A percentile compares a stretch with the other conserved stretches of the same genome.
Evolutionary conservation across 2,113 vertebrate genomes (phyloP).

Genomic region (Elephas maximus): DNA sequence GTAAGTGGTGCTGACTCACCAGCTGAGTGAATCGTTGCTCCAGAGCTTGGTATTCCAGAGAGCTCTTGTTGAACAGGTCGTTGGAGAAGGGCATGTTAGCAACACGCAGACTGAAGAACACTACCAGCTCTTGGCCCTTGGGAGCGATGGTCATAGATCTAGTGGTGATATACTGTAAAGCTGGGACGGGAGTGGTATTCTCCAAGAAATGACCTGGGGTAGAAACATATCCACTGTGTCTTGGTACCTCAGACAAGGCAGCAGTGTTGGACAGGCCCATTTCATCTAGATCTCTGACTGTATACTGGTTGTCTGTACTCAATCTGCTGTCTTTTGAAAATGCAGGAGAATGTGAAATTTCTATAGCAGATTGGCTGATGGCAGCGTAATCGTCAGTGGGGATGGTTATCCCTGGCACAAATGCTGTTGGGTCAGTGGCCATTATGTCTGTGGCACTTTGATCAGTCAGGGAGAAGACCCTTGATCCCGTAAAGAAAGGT

Average conservation of each 20-base stretch:
- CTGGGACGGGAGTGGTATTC: constrained; percentile 85
- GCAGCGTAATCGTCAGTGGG: constrained; percentile 28
- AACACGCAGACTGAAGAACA: constrained; percentile 96
- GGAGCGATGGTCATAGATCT: constrained; percentile 89
- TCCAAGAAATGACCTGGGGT: constrained; percentile 39
- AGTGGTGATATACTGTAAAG: constrained; percentile 90
- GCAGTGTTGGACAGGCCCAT: not conserved
- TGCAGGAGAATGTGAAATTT: not conserved
- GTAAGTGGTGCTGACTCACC: constrained; percentile 88
- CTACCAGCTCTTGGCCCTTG: constrained; percentile 93
- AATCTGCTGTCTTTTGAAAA: not conserved
- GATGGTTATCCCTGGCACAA: constrained; percentile 52
- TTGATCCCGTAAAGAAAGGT: constrained; percentile 73
- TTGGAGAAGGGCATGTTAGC: constrained; percentile 96
- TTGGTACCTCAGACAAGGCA: constrained; percentile 75
- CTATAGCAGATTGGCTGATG: constrained; percentile 60
- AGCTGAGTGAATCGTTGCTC: constrained; percentile 93
- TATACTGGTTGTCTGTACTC: constrained; percentile 67
- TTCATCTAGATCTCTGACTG: constrained; percentile 79
- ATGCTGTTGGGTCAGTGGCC: constrained; percentile 17
- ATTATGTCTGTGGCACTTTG: not conserved
- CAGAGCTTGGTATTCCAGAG: constrained; percentile 91
- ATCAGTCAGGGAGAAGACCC: constrained; percentile 61
- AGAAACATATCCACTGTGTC: constrained; percentile 82
- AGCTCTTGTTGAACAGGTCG: constrained; percentile 96